These are phyloP conservation scores for Stegostoma tigrinum DNA, from an alignment of 2,113 vertebrate species.

Conservation along the genomic window DNA sequence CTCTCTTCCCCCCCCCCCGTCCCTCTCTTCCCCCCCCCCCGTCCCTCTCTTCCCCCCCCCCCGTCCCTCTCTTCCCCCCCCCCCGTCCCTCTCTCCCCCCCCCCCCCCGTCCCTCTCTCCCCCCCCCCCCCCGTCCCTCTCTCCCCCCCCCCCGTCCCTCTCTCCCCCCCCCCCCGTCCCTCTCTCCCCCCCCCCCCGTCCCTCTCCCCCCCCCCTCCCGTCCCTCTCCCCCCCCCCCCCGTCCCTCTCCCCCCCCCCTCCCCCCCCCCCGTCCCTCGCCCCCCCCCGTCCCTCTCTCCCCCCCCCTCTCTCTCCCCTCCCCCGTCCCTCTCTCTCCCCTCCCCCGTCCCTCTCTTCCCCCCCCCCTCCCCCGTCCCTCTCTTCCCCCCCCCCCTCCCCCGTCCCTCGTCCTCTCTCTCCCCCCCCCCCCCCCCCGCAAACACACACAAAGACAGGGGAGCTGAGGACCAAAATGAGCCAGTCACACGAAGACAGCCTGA, in stretches of 20 bases:
- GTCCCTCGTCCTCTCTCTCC: no score
- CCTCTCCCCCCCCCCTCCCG: not conserved
- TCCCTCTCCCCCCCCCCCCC: not conserved
- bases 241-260: not conserved
- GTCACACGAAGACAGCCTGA: slow-evolving; percentile 38
- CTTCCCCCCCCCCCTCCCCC: no score
- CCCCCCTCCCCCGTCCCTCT: no score
- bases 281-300: not conserved
- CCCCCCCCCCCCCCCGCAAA: no score
- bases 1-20: no score
- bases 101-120: not conserved
- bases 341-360: not conserved
- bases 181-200: not conserved
- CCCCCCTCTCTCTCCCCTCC: no score
- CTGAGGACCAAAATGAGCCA: slow-evolving; percentile 37
- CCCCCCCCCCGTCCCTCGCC: not conserved
- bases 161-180: not conserved
- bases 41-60: no score
- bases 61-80: no score
- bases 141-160: no score
- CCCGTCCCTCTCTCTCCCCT: no score
- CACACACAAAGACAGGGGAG: slow-evolving; percentile 11
- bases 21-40: no score
- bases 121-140: not conserved
- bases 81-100: no score